These are phyloP conservation scores for Reticulitermes speratus DNA, from an alignment of 1,140 invertebrate genomes.

Conservation along the genomic window DNA sequence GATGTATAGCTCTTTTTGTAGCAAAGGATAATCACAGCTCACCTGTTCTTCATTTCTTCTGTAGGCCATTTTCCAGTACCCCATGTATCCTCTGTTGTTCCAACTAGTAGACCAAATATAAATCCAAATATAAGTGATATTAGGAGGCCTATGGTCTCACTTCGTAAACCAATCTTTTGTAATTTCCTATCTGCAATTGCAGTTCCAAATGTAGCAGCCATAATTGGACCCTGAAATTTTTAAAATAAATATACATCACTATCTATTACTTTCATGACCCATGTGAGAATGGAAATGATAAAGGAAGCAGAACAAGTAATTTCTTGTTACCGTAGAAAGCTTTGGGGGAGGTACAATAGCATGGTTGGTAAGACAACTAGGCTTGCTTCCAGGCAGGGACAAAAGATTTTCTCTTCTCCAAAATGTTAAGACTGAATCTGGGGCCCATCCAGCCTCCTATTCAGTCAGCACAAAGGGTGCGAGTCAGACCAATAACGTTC, in stretches of 20 bases:
- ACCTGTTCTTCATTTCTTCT: slow-evolving; percentile 77
- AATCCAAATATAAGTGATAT: slow-evolving; percentile 75
- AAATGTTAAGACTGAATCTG: no score
- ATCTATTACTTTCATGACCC: no score
- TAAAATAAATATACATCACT: neutral
- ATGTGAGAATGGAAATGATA: no score
- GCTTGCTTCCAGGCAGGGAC: no score
- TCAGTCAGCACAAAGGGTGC: no score
- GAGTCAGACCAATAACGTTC: no score
- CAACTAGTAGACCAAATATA: slow-evolving; percentile 72
- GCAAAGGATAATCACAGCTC: slow-evolving; percentile 33
- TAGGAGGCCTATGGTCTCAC: slow-evolving; percentile 67
- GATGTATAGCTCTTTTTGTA: neutral
- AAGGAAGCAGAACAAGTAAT: no score
- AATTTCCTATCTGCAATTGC: slow-evolving; percentile 71
- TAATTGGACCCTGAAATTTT: slow-evolving; percentile 67
- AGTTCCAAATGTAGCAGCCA: slow-evolving; percentile 80
- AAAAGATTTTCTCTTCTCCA: no score
- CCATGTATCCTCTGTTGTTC: slow-evolving; percentile 69
- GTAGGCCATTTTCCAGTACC: slow-evolving; percentile 77
- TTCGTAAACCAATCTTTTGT: slow-evolving; percentile 64
- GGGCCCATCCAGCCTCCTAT: no score
- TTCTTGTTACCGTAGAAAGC: no score
- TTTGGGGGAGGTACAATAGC: no score
- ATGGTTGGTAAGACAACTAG: no score